Evolutionary conservation across 2,888 invertebrate species (phyloP).

Genomic region (Tetragonula carbonaria): DNA sequence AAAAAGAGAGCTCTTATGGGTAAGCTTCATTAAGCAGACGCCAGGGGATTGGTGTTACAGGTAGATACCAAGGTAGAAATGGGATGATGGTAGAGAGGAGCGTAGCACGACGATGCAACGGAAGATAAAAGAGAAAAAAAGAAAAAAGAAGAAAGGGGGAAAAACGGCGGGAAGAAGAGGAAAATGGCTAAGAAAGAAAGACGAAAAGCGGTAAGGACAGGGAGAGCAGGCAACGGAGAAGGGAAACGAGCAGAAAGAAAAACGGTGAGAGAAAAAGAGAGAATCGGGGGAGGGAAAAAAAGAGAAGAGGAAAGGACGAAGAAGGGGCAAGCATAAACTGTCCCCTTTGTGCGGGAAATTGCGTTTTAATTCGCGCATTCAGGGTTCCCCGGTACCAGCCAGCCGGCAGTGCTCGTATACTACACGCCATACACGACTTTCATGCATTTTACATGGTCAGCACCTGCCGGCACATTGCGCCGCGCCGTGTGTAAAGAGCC

Average conservation of each 20-base stretch:
- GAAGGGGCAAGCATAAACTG: slow-evolving; percentile 80
- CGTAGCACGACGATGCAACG: neutral
- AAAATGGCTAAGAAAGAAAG: slow-evolving; percentile 12
- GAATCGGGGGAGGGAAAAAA: slow-evolving; percentile 42
- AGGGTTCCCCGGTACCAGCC: slow-evolving; percentile 75
- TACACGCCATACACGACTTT: slow-evolving; percentile 75
- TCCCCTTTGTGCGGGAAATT: slow-evolving; percentile 83
- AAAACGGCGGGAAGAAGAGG: neutral
- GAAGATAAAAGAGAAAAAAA: neutral
- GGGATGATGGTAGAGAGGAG: neutral
- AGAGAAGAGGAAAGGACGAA: slow-evolving; percentile 23
- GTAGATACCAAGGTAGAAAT: slow-evolving; percentile 15
- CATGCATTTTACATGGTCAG: slow-evolving; percentile 80
- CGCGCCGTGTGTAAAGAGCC: slow-evolving; percentile 53
- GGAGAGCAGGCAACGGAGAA: neutral
- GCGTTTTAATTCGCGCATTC: slow-evolving; percentile 84
- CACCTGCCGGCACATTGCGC: slow-evolving; percentile 70
- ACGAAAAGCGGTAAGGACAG: slow-evolving; percentile 3
- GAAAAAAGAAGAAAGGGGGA: neutral
- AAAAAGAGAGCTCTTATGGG: slow-evolving; percentile 76
- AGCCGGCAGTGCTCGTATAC: slow-evolving; percentile 72
- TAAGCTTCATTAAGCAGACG: slow-evolving; percentile 82
- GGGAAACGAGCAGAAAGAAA: neutral
- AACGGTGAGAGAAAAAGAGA: slow-evolving; percentile 23
- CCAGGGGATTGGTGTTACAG: slow-evolving; percentile 63